Base-by-base conservation (phyloP, 2,797 vertebrate genomes). In the Prionace glauca region DNA sequence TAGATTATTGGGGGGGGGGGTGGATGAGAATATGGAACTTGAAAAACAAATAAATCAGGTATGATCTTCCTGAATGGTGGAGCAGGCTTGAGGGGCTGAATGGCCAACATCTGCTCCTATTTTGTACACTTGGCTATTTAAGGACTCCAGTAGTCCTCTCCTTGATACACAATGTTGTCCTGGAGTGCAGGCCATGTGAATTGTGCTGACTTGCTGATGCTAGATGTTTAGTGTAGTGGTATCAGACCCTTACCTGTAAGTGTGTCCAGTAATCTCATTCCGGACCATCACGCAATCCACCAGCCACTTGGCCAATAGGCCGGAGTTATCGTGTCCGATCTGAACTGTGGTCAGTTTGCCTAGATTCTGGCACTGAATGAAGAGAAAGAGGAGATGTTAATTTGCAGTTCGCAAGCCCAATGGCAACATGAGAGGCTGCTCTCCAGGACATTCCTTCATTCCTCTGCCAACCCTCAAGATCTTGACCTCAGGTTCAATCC, bases 271-370 rank as follows among this genome's bases (percentile, higher is more conserved):
- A 96, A 99, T 99, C 98, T 99, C 99, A 94, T 99, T 99, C 96
- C 99, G 98, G 96, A 99, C 99, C 98, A 99, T 98, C 97, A 99
- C 99, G 95, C 98, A 99, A 97, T 99, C 99, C 96, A 99, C 98
- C 95, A 99, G 97, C 98, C 99, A 99, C 97, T 99, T 99, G 96
- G 99, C 98, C 96, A 99, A 97, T 0, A 99, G 96, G 96, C 99
- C 99, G 0, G 99, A 99, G 97, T 99, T 99, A 97, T 99, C 99
- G 86, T 99, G 99, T 62, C 99, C 99, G 96, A 99, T 97, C 97
- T 99, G 99, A 97, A 98, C 98, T 0, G 99, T 99, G 20, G 99
- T 99, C 96, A 99, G 98, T 96, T 99, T 98, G 96, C 99, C 99
- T 96, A 99, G 97, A 97, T 99, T 99, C 97, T 98, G 99, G 97